Evolutionary conservation across 2,888 invertebrate species (phyloP).

Genomic region (Spatulosminthurus flaviceps): DNA sequence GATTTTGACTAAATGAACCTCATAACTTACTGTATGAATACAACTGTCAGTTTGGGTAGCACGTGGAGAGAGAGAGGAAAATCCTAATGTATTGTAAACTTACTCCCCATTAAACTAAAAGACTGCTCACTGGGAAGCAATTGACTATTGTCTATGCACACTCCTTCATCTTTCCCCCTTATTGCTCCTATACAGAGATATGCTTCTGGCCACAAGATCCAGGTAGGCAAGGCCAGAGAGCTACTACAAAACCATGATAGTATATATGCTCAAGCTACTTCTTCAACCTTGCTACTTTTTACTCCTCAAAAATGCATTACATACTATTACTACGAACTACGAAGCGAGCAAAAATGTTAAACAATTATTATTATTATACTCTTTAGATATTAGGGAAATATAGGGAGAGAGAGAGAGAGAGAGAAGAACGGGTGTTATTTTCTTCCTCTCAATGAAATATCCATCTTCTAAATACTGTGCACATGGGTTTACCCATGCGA

Average conservation of each 20-base stretch:
- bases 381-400: not conserved
- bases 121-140: not conserved
- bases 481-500: conserved; percentile 13
- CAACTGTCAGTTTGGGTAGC: conserved; percentile 18
- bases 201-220: conserved; percentile 8
- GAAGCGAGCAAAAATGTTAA: not conserved
- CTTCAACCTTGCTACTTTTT: too few relatives aligned
- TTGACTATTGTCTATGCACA: not conserved
- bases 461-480: too few relatives aligned
- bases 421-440: conserved; percentile 3
- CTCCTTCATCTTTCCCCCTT: too few relatives aligned
- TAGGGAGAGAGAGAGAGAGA: not conserved
- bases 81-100: conserved; percentile 5
- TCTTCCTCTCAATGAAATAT: conserved; percentile 1
- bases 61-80: conserved; percentile 20
- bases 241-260: too few relatives aligned
- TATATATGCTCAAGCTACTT: too few relatives aligned
- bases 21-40: conserved; percentile 5
- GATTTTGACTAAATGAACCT: not conserved
- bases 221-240: not conserved
- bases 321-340: not conserved
- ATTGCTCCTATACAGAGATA: too few relatives aligned
- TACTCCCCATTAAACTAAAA: not conserved
- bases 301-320: too few relatives aligned
- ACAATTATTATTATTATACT: too few relatives aligned